These are phyloP conservation scores for Ptychadena robeensis DNA, from an alignment of 2,797 vertebrate species.

Conservation along the genomic window DNA sequence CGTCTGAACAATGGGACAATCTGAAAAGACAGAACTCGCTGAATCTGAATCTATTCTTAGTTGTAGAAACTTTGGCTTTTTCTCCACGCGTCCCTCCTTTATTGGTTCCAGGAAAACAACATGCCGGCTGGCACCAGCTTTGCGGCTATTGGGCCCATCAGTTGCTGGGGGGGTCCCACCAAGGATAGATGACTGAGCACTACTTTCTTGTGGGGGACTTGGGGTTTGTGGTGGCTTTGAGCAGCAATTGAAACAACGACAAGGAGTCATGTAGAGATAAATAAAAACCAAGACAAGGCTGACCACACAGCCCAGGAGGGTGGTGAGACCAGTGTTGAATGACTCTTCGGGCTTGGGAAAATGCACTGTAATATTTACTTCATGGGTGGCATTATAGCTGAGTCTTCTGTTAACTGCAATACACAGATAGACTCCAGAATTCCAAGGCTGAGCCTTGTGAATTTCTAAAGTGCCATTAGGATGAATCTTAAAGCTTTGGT, in stretches of 20 bases:
- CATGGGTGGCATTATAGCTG: constrained; percentile 79
- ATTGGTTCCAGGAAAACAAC: constrained; percentile 95
- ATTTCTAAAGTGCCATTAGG: constrained; percentile 87
- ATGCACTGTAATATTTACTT: constrained; percentile 86
- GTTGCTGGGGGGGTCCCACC: constrained; percentile 81
- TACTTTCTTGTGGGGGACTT: constrained; percentile 81
- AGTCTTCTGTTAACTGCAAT: constrained; percentile 77
- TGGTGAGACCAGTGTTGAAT: constrained; percentile 92
- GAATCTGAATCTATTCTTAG: constrained; percentile 79
- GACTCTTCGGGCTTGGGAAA: constrained; percentile 67
- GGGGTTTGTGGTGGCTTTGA: constrained; percentile 64
- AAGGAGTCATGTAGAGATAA: constrained; percentile 91
- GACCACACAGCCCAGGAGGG: constrained; percentile 88
- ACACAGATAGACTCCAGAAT: constrained; percentile 87
- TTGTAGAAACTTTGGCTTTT: constrained; percentile 74
- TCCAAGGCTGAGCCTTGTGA: constrained; percentile 65
- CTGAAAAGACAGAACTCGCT: constrained; percentile 84
- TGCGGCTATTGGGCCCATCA: constrained; percentile 82
- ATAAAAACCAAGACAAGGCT: constrained; percentile 89
- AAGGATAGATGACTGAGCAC: constrained; percentile 88
- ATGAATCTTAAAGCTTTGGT: constrained; percentile 78
- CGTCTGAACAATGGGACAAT: constrained; percentile 83
- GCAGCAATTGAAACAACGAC: constrained; percentile 77
- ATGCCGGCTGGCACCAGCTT: constrained; percentile 89
- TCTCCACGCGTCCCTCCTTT: constrained; percentile 84